Evolutionary conservation across 2,113 vertebrate genomes (phyloP).

Genomic region (Mionectes macconnelli): DNA sequence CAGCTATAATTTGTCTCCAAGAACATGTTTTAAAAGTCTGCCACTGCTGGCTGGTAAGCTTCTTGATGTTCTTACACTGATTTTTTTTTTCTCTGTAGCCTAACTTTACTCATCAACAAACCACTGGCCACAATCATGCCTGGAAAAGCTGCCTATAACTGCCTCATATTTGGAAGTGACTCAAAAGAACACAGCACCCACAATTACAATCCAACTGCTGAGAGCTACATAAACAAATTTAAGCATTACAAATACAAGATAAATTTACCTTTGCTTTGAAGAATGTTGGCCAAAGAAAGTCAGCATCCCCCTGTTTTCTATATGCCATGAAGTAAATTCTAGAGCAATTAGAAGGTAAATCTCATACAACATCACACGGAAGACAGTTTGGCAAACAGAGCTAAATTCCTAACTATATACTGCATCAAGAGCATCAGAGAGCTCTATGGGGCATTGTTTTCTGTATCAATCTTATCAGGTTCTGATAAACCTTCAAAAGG

Average conservation of each 20-base stretch:
- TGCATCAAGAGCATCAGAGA: neutral
- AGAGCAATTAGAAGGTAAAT: neutral
- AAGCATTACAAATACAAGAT: neutral
- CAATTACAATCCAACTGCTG: neutral
- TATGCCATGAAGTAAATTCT: neutral
- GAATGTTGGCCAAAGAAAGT: neutral
- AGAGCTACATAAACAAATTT: neutral
- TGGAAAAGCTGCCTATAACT: neutral
- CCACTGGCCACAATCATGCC: neutral
- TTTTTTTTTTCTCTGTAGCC: neutral
- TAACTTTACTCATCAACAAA: neutral
- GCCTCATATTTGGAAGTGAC: neutral
- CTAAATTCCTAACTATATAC: neutral
- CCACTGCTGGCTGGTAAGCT: neutral
- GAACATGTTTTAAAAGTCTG: neutral
- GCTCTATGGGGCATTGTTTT: neutral
- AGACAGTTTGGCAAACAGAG: neutral
- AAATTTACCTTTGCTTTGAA: neutral
- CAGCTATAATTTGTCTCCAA: neutral
- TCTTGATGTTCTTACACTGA: neutral
- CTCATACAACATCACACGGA: neutral
- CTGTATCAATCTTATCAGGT: neutral
- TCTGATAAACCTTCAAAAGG: neutral
- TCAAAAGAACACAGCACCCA: neutral
- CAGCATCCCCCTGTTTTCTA: neutral